Percentiles rank a stretch among this genome's conserved stretches.
Conservation (phyloP, 2,797 vertebrate genomes). For the Telmatherina bonti region DNA sequence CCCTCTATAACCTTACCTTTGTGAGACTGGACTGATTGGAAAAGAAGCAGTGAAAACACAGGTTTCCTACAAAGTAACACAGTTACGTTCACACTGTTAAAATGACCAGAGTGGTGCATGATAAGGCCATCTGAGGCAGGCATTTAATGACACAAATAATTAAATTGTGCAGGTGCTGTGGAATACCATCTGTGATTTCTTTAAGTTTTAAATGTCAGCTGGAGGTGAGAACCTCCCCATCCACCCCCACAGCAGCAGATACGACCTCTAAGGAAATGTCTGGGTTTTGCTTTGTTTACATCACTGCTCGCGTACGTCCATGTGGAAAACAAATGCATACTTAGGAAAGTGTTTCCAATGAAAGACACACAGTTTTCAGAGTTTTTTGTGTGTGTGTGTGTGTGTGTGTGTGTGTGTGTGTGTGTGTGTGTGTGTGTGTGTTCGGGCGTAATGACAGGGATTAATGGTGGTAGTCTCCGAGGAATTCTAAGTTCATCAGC, state of each 20-base stretch:
- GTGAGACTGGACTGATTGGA: too few species aligned
- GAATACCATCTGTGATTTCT: background rate
- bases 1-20: too few species aligned
- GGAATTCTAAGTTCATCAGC: constrained; percentile 44
- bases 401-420: background rate
- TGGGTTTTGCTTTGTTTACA: constrained; percentile 33
- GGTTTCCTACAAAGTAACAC: too few species aligned
- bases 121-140: background rate
- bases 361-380: background rate
- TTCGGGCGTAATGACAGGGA: constrained; percentile 26
- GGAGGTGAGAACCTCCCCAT: constrained; percentile 1
- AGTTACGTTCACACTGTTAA: background rate
- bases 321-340: constrained; percentile 13
- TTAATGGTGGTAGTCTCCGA: constrained; percentile 21
- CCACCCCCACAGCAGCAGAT: constrained; percentile 20
- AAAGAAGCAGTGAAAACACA: too few species aligned
- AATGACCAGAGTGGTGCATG: background rate
- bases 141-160: background rate
- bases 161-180: background rate
- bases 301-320: constrained; percentile 17
- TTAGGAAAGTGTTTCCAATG: constrained; percentile 24
- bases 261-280: constrained; percentile 43
- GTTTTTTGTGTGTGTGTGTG: background rate
- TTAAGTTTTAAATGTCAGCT: constrained; percentile 4
- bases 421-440: background rate